phyloP scores from a whole-genome alignment of 2,113 vertebrate genomes.

The Tauraco erythrolophus region DNA sequence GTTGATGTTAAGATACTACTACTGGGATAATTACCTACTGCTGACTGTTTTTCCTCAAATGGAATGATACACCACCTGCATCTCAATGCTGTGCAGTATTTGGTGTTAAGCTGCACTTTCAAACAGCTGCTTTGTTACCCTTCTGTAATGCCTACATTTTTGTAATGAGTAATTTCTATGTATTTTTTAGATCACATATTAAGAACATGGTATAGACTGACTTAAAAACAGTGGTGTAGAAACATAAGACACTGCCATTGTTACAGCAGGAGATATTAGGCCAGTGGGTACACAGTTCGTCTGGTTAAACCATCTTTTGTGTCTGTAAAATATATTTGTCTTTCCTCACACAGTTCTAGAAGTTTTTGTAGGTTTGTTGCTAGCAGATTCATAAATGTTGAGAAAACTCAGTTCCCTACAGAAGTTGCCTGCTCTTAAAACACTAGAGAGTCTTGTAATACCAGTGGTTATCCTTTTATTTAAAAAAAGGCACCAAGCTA shows the following conservation, averaged over 20 bases:
- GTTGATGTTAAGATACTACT: background rate
- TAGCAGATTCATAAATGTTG: background rate
- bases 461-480: background rate
- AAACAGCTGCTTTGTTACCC: background rate
- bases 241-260: accelerated
- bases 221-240: background rate
- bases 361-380: background rate
- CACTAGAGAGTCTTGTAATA: background rate
- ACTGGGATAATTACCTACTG: background rate
- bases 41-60: background rate
- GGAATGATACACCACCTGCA: background rate
- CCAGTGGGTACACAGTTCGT: background rate
- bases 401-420: background rate
- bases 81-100: background rate
- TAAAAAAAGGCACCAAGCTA: background rate
- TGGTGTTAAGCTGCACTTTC: background rate
- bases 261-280: background rate
- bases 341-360: background rate
- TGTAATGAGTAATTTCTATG: background rate
- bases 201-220: background rate
- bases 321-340: background rate
- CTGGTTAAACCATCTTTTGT: background rate
- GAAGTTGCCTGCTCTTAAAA: background rate
- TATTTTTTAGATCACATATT: background rate
- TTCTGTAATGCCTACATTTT: background rate